Percentiles rank a stretch among this genome's conserved stretches.
Conservation (phyloP, 1,140 invertebrate species). For the Calephelis nemesis region DNA sequence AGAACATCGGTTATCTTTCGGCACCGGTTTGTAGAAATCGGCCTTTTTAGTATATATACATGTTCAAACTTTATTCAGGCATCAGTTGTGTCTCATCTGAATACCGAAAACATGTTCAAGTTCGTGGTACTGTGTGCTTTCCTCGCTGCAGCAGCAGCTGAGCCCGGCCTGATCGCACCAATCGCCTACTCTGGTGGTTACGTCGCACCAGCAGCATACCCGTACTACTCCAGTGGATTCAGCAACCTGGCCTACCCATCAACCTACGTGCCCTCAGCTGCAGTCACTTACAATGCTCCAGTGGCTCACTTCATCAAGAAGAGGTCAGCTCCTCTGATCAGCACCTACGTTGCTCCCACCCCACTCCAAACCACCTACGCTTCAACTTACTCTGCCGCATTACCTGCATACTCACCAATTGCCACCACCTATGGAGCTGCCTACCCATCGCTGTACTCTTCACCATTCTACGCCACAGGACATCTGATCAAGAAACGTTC, state of each 20-base stretch:
- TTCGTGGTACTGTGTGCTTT: constrained; percentile 28
- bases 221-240: constrained; percentile 12
- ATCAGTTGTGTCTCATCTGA: constrained; percentile 47
- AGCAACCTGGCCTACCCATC: constrained; percentile 24
- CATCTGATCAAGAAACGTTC: constrained; percentile 42
- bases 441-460: constrained; percentile 25
- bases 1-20: constrained; percentile 54
- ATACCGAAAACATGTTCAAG: constrained; percentile 27
- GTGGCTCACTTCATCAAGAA: constrained; percentile 57
- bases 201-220: background rate
- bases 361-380: constrained; percentile 27
- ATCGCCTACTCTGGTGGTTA: background rate
- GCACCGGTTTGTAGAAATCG: constrained; percentile 36
- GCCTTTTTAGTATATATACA: constrained; percentile 41
- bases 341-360: constrained; percentile 37
- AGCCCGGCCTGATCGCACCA: background rate
- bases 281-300: constrained; percentile 37
- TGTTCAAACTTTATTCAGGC: constrained; percentile 33
- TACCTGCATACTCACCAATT: constrained; percentile 41
- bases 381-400: constrained; percentile 31
- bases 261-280: constrained; percentile 27
- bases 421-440: constrained; percentile 7
- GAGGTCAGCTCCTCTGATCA: constrained; percentile 39
- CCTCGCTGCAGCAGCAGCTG: constrained; percentile 34
- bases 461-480: constrained; percentile 26